Conservation (phyloP, 2,888 invertebrate species). For the Prosapia bicincta region DNA sequence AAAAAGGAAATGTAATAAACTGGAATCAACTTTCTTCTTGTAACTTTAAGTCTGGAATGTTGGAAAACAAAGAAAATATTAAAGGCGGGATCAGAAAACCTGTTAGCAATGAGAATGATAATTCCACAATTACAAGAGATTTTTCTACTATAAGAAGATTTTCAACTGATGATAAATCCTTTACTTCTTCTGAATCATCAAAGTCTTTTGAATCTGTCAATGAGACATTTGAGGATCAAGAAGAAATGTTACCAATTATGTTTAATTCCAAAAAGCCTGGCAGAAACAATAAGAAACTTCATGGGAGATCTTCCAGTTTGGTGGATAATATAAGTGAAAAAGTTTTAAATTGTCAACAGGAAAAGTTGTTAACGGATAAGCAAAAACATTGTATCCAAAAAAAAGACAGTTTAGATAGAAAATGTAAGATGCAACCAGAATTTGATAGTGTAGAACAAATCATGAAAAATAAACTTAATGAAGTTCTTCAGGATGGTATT, state of each 20-base stretch:
- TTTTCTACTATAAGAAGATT: neutral
- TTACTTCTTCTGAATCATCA: neutral
- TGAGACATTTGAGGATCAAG: neutral
- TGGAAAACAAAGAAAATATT: conserved; percentile 9
- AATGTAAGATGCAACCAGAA: conserved; percentile 10
- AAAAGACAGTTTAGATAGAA: conserved; percentile 11
- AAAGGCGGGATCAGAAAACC: neutral
- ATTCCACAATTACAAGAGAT: neutral
- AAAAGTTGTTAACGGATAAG: conserved; percentile 8
- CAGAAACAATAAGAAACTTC: neutral
- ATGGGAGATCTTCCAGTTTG: conserved; percentile 16
- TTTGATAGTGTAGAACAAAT: conserved; percentile 29
- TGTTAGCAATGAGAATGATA: neutral
- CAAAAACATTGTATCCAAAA: conserved; percentile 6
- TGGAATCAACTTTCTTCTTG: conserved; percentile 50
- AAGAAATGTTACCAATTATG: neutral
- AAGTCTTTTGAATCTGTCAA: neutral
- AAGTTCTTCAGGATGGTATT: conserved; percentile 77
- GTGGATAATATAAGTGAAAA: neutral
- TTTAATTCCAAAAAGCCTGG: neutral
- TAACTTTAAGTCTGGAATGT: conserved; percentile 30
- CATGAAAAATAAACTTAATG: conserved; percentile 49
- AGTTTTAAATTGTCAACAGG: neutral
- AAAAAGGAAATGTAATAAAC: conserved; percentile 44
- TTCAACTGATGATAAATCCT: neutral